Evolutionary conservation across 1,140 invertebrate genomes (phyloP).

Genomic region (Phocides pigmalion): DNA sequence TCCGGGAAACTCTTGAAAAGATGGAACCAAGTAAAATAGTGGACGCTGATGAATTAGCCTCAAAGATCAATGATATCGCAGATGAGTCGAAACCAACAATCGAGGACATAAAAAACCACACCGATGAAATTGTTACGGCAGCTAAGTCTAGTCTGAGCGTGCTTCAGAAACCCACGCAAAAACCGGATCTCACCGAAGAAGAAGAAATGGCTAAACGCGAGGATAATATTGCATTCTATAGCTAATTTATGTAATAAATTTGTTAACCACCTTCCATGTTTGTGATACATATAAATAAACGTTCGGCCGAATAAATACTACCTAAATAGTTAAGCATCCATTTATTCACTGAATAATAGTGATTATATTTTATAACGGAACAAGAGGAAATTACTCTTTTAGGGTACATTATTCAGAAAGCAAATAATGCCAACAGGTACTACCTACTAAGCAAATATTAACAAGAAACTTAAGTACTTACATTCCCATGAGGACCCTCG

Average conservation of each 20-base stretch:
- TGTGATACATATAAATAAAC: no score
- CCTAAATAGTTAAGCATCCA: no score
- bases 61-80: no score
- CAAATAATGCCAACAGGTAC: background rate
- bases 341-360: no score
- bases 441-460: no score
- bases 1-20: slow-evolving; percentile 9
- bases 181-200: slow-evolving; percentile 20
- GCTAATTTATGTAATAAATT: background rate
- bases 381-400: background rate
- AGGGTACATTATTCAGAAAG: background rate
- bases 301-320: no score
- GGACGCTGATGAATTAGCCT: background rate
- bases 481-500: slow-evolving; percentile 94
- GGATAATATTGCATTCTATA: slow-evolving; percentile 18
- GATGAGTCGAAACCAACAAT: background rate
- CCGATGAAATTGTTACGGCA: background rate
- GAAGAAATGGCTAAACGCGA: slow-evolving; percentile 25
- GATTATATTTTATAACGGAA: background rate
- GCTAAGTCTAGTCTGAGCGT: slow-evolving; percentile 19
- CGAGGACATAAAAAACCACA: background rate
- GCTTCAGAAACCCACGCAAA: slow-evolving; percentile 29
- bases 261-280: background rate
- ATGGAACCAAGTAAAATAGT: slow-evolving; percentile 10
- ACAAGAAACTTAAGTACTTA: slow-evolving; percentile 75